Percentiles rank a stretch among this genome's conserved stretches.
Conservation (phyloP, 30 jellyfish, hydroid and myxozoan species). For the Turritopsis dohrnii region DNA sequence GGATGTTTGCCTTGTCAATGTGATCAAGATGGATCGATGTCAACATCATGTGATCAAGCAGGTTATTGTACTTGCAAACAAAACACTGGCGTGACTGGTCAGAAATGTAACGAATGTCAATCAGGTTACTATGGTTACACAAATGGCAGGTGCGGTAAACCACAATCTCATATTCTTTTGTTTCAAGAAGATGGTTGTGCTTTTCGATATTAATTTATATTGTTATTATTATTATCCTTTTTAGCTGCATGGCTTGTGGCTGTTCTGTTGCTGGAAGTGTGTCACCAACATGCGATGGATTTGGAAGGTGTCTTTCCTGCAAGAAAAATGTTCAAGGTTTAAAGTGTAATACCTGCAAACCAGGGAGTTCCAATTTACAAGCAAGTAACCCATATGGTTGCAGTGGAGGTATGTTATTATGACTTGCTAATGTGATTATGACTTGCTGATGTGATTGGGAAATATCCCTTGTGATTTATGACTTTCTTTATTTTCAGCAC, state of each 20-base stretch:
- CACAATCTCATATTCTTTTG: too few species aligned
- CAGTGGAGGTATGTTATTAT: slow-evolving; percentile 72
- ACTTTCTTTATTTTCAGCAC: slow-evolving; percentile 55
- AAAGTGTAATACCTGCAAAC: slow-evolving; percentile 79
- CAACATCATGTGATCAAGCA: slow-evolving; percentile 55
- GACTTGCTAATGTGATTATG: not conserved
- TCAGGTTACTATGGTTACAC: slow-evolving; percentile 68
- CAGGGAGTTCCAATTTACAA: slow-evolving; percentile 70
- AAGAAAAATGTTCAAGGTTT: slow-evolving; percentile 79
- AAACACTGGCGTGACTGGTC: slow-evolving; percentile 89
- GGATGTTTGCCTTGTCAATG: slow-evolving; percentile 94
- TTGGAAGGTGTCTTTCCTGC: slow-evolving; percentile 67
- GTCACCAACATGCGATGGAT: slow-evolving; percentile 58
- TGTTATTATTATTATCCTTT: too few species aligned
- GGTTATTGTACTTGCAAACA: slow-evolving; percentile 79
- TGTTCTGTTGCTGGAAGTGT: slow-evolving; percentile 78
- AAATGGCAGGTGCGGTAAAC: slow-evolving; percentile 54
- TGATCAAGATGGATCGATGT: slow-evolving; percentile 63
- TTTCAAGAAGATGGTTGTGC: too few species aligned
- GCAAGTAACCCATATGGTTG: slow-evolving; percentile 89
- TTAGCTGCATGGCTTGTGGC: slow-evolving; percentile 79
- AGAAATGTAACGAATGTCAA: slow-evolving; percentile 73
- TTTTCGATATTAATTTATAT: too few species aligned
- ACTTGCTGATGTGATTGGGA: not conserved
- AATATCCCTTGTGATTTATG: not conserved